Evolutionary conservation across 2,797 vertebrate species (phyloP).

Genomic region (Schizopygopsis malacanthus): DNA sequence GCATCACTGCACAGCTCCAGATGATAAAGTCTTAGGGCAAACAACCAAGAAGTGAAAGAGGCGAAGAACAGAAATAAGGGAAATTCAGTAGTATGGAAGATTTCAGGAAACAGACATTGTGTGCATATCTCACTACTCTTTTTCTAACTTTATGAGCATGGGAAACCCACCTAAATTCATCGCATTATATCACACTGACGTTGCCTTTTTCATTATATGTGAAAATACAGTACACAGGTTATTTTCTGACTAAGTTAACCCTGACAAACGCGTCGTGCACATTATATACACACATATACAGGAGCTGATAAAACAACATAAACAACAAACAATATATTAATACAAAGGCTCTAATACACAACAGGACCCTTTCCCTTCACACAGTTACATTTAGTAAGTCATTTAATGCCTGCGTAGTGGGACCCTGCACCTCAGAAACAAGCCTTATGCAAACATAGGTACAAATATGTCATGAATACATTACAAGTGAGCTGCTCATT

Average conservation of each 20-base stretch:
- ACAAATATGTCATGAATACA: slow-evolving; percentile 15
- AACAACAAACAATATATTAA: slow-evolving; percentile 17
- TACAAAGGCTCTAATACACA: slow-evolving; percentile 9
- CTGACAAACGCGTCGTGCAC: slow-evolving; percentile 6
- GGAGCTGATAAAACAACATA: background rate
- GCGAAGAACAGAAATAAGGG: slow-evolving; percentile 64
- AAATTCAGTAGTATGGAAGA: slow-evolving; percentile 64
- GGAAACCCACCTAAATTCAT: background rate
- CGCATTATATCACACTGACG: background rate
- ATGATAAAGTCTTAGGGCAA: slow-evolving; percentile 73
- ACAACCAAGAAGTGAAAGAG: slow-evolving; percentile 71
- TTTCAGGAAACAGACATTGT: slow-evolving; percentile 48
- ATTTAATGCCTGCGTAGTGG: background rate
- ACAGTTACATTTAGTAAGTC: background rate
- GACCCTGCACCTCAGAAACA: background rate
- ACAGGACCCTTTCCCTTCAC: background rate
- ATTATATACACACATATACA: slow-evolving; percentile 15
- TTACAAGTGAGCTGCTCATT: slow-evolving; percentile 14
- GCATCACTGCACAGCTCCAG: slow-evolving; percentile 76
- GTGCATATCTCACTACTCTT: background rate
- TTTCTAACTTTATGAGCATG: slow-evolving; percentile 20
- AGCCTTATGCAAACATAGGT: background rate
- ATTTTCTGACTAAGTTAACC: slow-evolving; percentile 22
- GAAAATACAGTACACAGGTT: slow-evolving; percentile 3
- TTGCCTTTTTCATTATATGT: slow-evolving; percentile 3